Evolutionary conservation across 2,888 invertebrate genomes (phyloP).

Genomic region (Thysanoteuthis rhombus): DNA sequence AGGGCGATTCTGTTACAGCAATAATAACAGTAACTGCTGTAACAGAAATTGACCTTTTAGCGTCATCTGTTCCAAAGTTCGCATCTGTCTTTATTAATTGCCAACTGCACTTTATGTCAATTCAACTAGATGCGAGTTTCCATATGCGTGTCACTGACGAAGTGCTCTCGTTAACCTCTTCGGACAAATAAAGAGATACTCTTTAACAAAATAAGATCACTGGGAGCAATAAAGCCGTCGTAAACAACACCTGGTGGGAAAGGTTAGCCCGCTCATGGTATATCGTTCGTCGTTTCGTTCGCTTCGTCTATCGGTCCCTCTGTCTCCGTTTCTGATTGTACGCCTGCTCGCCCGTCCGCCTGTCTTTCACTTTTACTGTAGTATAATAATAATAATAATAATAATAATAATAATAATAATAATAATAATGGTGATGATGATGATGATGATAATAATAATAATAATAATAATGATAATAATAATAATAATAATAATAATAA

Average conservation of each 20-base stretch:
- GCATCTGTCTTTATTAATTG: neutral
- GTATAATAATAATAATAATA: too few relatives aligned
- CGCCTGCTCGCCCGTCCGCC: too few relatives aligned
- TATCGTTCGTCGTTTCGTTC: too few relatives aligned
- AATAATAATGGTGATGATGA: too few relatives aligned
- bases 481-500: too few relatives aligned
- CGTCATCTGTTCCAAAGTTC: neutral
- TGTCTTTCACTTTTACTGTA: too few relatives aligned
- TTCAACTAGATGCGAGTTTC: neutral
- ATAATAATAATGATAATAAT: too few relatives aligned
- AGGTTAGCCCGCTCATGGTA: too few relatives aligned
- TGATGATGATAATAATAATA: too few relatives aligned
- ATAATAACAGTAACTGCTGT: neutral
- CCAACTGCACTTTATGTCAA: neutral
- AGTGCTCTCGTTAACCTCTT: neutral
- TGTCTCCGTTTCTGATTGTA: too few relatives aligned
- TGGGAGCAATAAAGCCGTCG: neutral
- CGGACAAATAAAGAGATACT: neutral
- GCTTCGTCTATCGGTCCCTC: too few relatives aligned
- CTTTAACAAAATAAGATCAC: neutral
- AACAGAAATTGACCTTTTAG: conserved; percentile 12
- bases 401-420: too few relatives aligned
- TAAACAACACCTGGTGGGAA: neutral
- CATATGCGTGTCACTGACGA: neutral
- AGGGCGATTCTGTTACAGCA: neutral